Base-by-base conservation (phyloP, 2,888 invertebrate genomes). In the Cephonodes hylas region DNA sequence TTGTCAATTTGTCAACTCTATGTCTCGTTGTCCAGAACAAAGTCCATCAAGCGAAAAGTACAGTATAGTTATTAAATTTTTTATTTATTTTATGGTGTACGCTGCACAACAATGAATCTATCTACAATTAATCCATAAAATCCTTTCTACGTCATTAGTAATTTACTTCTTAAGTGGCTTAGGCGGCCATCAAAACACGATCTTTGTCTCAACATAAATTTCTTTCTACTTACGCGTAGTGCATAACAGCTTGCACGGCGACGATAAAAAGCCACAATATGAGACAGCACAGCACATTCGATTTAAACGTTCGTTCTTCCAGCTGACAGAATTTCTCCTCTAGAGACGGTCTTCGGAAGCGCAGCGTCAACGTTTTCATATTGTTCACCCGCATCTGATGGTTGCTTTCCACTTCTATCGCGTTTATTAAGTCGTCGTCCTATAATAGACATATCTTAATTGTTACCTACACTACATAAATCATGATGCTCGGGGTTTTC, bases 241-340 rank as follows among this genome's bases (percentile, higher is more conserved):
- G 94, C 76, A 97, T 95, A 59, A 96, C 94, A 48, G 94, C 91
- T 85, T 97, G 97, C 66, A 96, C 96, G 59, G 95, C 92, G 1
- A 96, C 95, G 59, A 98, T 96, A 81, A 97, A 97, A 53, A 98
- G 88, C 97, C 98, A 98, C 66, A 98, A 95, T 72, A 98, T 95
- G 81, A 97, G 96, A 76, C 98, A 97, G 89, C 98, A 98, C 80
- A 97, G 93, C 93, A 98, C 96, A 84, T 99, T 98, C 15, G 98
- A 98, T 81, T 97, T 97, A 91, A 98, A 98, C 94, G 98, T 98
- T 75, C 96, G 96, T 89, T 99, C 98, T 61, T 97, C 95, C 62
- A 97, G 93, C 79, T 96, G 95, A 66, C 96, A 96, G 86, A 98
- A 99, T 94, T 96, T 96, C 34, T 93, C 93, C 86, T 99, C 99